Evolutionary conservation across 2,797 vertebrate species (phyloP).

Genomic region (Lacerta bilineata): DNA sequence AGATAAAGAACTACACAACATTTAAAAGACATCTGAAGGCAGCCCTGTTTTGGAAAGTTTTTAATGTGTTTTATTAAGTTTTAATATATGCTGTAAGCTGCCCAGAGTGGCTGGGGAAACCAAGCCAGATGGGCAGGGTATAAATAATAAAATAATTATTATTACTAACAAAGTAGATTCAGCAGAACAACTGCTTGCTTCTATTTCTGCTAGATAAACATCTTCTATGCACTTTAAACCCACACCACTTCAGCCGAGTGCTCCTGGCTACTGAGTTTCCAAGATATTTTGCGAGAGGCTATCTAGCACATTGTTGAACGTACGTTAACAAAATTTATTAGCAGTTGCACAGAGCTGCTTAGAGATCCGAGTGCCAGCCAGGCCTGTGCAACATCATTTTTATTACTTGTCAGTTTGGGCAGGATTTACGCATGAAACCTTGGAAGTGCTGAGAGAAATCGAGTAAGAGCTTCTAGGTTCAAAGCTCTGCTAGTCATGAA

Average conservation of each 20-base stretch:
- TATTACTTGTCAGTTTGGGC: not conserved
- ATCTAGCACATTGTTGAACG: slow-evolving; percentile 5
- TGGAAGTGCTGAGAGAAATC: not conserved
- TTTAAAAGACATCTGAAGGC: no score
- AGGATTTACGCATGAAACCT: not conserved
- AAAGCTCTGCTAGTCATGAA: not conserved
- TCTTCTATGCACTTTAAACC: not conserved
- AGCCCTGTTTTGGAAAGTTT: no score
- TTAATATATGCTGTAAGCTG: no score
- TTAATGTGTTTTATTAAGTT: no score
- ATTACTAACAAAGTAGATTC: not conserved
- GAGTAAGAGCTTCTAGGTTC: slow-evolving; percentile 19
- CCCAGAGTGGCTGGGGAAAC: no score
- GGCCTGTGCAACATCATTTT: slow-evolving; percentile 5
- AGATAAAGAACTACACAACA: no score
- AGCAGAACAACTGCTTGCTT: not conserved
- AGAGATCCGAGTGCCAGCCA: not conserved
- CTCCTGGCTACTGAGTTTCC: not conserved
- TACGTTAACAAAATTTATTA: not conserved
- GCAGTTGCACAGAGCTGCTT: not conserved
- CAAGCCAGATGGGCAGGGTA: no score
- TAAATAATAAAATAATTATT: no score
- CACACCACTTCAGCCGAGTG: not conserved
- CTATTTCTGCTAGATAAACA: not conserved
- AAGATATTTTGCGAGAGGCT: slow-evolving; percentile 8